Evolutionary conservation across 2,797 vertebrate genomes (phyloP).

Genomic region (Tympanoctomys barrerae): DNA sequence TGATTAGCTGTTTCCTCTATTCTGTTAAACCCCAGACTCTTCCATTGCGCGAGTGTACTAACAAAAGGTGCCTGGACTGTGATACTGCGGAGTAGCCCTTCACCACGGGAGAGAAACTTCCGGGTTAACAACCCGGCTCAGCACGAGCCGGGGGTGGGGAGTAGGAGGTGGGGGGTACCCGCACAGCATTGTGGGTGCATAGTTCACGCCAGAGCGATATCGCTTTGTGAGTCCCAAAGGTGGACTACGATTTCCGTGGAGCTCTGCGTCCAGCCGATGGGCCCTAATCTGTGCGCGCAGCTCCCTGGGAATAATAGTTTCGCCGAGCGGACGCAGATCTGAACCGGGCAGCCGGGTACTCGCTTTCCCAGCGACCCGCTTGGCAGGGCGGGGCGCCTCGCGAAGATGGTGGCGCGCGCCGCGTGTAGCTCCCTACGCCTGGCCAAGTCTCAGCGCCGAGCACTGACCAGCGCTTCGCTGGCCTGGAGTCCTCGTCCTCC

Average conservation of each 20-base stretch:
- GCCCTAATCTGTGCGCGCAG: background rate
- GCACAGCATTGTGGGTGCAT: slow-evolving; percentile 74
- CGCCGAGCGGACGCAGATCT: background rate
- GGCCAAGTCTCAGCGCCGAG: background rate
- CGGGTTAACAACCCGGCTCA: background rate
- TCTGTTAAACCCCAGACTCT: background rate
- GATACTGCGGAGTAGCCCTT: background rate
- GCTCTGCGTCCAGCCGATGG: background rate
- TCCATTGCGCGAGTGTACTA: background rate
- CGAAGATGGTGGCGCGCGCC: slow-evolving; percentile 81
- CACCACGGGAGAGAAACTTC: background rate
- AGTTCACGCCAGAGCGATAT: slow-evolving; percentile 28
- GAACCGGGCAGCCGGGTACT: slow-evolving; percentile 49
- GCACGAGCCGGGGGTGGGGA: accelerated
- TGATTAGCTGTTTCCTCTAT: background rate
- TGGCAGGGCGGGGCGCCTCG: slow-evolving; percentile 69
- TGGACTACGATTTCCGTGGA: slow-evolving; percentile 70
- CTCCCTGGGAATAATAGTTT: slow-evolving; percentile 80
- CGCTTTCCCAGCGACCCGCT: slow-evolving; percentile 74
- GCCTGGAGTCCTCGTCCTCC: slow-evolving; percentile 70
- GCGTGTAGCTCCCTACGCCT: slow-evolving; percentile 72
- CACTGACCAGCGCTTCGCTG: slow-evolving; percentile 54
- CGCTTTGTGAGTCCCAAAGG: background rate
- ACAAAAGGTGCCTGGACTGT: background rate
- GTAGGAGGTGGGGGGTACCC: accelerated